phyloP scores from a whole-genome alignment of 2,113 vertebrate species.

The Bambusicola thoracicus region DNA sequence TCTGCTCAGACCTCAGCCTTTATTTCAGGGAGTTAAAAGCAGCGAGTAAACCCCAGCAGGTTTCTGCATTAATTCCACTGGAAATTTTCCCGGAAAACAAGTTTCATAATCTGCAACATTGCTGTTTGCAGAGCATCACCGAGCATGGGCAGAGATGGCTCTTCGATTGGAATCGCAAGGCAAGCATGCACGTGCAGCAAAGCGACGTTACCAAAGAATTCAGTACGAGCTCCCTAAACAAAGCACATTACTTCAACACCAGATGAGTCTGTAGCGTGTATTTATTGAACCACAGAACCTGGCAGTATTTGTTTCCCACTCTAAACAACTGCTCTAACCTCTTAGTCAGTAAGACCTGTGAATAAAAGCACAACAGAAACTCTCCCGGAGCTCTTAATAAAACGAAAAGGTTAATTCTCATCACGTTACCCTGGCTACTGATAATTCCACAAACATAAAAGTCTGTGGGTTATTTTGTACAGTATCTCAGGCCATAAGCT shows the following conservation, averaged over 20 bases:
- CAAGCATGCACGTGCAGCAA: not conserved
- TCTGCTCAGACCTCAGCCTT: constrained; percentile 15
- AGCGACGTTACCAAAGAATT: not conserved
- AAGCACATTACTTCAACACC: not conserved
- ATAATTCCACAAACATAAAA: not conserved
- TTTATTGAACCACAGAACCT: not conserved
- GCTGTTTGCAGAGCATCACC: not conserved
- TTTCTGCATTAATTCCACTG: constrained; percentile 19
- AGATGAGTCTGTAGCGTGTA: not conserved
- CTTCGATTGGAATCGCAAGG: not conserved
- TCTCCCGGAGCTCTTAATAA: not conserved
- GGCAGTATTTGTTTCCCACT: not conserved
- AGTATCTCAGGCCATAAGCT: not conserved
- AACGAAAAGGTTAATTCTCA: not conserved
- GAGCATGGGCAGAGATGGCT: accelerated
- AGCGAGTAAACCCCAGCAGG: not conserved
- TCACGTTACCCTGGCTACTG: not conserved
- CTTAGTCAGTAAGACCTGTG: not conserved
- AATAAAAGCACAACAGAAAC: not conserved
- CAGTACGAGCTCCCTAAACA: not conserved
- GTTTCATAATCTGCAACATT: not conserved
- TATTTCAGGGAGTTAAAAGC: not conserved
- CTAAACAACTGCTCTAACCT: constrained; percentile 3
- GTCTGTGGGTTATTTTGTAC: not conserved
- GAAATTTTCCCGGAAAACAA: not conserved